phyloP scores from a whole-genome alignment of 2,113 vertebrate species.

The Ammodramus savannarum region DNA sequence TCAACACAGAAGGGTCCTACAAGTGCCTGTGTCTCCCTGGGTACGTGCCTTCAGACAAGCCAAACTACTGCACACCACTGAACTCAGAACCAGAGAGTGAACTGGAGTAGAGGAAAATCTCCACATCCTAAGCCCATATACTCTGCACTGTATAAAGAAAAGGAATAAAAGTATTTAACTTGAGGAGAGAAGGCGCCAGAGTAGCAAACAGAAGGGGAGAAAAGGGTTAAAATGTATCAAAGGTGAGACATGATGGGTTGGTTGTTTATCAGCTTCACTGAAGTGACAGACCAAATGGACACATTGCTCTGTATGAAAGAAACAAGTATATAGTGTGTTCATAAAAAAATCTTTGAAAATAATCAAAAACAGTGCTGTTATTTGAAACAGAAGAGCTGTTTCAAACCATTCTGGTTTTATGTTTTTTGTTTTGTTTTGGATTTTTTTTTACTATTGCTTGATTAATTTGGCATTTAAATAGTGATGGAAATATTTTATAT shows the following conservation, averaged over 20 bases:
- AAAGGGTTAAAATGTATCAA: constrained; percentile 59
- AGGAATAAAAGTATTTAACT: constrained; percentile 79
- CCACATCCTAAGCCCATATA: constrained; percentile 81
- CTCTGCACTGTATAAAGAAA: constrained; percentile 92
- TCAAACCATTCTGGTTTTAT: no score
- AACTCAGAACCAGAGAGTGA: constrained; percentile 74
- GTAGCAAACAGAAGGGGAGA: constrained; percentile 43
- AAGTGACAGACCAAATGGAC: constrained; percentile 87
- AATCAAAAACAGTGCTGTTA: constrained; percentile 75
- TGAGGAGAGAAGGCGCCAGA: constrained; percentile 79
- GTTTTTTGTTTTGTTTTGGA: constrained; percentile 31
- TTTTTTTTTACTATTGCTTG: constrained; percentile 76
- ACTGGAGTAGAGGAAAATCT: constrained; percentile 77
- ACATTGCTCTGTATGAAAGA: constrained; percentile 76
- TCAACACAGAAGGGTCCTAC: constrained; percentile 94
- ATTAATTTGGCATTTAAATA: constrained; percentile 80
- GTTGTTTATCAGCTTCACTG: constrained; percentile 38
- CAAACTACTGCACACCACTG: constrained; percentile 89
- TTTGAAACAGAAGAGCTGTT: constrained; percentile 76
- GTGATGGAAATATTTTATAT: constrained; percentile 78
- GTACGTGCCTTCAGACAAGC: constrained; percentile 82
- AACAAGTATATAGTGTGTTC: constrained; percentile 80
- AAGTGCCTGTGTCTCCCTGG: constrained; percentile 92
- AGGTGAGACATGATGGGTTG: constrained; percentile 62
- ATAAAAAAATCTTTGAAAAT: constrained; percentile 74